phyloP scores from a whole-genome alignment of 1,140 invertebrate genomes.

The Whitmania pigra region DNA sequence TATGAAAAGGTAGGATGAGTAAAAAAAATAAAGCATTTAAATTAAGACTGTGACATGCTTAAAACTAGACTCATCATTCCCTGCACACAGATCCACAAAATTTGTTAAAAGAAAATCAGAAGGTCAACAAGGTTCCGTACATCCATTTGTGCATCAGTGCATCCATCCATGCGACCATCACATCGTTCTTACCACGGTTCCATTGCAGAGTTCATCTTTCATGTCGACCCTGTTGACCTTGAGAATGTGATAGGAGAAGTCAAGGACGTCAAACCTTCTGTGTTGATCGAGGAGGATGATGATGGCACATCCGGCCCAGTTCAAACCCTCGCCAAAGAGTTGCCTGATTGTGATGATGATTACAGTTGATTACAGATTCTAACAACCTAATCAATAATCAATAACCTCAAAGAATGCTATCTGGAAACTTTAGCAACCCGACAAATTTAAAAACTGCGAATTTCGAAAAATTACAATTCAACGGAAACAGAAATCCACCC shows the following conservation, averaged over 20 bases:
- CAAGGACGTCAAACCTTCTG: constrained; percentile 87
- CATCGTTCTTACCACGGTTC: constrained; percentile 66
- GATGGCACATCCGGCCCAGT: constrained; percentile 98
- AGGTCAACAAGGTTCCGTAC: not conserved
- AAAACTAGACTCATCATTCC: too few species aligned
- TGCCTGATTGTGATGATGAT: constrained; percentile 53
- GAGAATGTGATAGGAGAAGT: constrained; percentile 97
- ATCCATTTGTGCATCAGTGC: not conserved
- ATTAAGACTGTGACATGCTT: too few species aligned
- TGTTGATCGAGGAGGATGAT: constrained; percentile 92
- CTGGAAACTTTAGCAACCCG: too few species aligned
- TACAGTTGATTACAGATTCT: not conserved
- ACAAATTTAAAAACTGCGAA: too few species aligned
- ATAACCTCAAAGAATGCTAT: too few species aligned
- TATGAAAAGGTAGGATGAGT: constrained; percentile 14
- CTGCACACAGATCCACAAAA: too few species aligned
- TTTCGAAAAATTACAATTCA: not conserved
- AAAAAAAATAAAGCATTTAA: not conserved
- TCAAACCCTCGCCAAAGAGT: constrained; percentile 92
- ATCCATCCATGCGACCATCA: not conserved
- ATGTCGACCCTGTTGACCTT: constrained; percentile 89
- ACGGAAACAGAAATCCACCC: constrained; percentile 41
- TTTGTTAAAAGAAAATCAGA: too few species aligned
- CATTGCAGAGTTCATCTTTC: constrained; percentile 87
- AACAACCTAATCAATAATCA: not conserved